phyloP scores from a whole-genome alignment of 1,140 invertebrate genomes.

The Heliothis virescens region DNA sequence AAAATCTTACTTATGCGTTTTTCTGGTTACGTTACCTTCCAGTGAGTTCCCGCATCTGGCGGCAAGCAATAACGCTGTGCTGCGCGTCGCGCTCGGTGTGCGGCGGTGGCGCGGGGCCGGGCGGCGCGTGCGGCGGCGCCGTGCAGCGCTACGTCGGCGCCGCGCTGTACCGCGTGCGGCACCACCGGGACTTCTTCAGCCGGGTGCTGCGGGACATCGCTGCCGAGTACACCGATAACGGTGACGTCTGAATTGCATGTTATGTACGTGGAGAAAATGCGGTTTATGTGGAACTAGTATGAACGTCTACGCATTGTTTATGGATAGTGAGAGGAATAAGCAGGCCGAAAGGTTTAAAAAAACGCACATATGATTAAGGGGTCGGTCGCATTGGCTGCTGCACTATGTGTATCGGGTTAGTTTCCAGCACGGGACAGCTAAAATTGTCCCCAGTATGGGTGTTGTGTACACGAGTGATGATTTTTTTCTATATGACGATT shows the following conservation, averaged over 20 bases:
- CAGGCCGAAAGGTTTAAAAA: no score
- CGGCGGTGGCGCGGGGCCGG: slow-evolving; percentile 8
- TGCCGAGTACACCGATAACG: slow-evolving; percentile 48
- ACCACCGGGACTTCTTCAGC: slow-evolving; percentile 58
- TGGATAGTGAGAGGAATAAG: no score
- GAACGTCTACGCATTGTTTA: no score
- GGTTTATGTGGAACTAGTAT: not conserved
- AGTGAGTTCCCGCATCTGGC: slow-evolving; percentile 76
- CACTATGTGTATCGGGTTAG: no score
- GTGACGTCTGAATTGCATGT: not conserved
- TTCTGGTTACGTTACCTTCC: not conserved
- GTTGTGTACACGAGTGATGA: no score
- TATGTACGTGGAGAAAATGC: not conserved
- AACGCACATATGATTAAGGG: no score
- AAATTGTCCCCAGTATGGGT: no score
- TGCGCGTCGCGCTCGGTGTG: slow-evolving; percentile 70
- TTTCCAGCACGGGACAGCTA: no score
- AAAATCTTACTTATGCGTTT: not conserved
- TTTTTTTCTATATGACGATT: no score
- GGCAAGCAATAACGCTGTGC: slow-evolving; percentile 69
- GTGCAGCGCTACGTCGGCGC: slow-evolving; percentile 69
- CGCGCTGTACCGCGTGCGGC: slow-evolving; percentile 59
- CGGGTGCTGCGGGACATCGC: slow-evolving; percentile 57
- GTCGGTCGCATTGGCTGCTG: no score
- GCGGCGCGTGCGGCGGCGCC: slow-evolving; percentile 48